phyloP scores from a whole-genome alignment of 1,140 invertebrate genomes.

The Drosophila ogumai region DNA sequence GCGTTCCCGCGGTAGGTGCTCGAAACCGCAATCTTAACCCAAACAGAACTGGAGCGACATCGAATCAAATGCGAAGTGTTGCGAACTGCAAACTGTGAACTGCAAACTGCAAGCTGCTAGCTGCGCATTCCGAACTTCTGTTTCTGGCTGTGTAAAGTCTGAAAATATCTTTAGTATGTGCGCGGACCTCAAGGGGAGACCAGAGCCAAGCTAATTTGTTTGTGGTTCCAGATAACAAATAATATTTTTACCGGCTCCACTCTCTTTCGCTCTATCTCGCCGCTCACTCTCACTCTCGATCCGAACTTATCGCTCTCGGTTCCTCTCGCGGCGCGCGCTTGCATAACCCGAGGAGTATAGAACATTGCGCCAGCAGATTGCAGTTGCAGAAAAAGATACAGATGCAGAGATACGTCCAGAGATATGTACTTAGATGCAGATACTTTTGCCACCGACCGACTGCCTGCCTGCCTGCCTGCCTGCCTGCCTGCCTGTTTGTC shows the following conservation, averaged over 20 bases:
- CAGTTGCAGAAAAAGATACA: conserved; percentile 24
- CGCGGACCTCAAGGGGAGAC: neutral
- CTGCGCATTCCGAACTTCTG: neutral
- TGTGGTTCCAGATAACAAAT: conserved; percentile 42
- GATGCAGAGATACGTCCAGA: conserved; percentile 27
- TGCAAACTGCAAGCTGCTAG: conserved; percentile 1
- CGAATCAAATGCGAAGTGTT: conserved; percentile 9
- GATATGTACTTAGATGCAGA: conserved; percentile 14
- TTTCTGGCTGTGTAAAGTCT: conserved; percentile 11
- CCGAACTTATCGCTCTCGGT: conserved; percentile 5
- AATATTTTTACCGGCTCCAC: conserved; percentile 32
- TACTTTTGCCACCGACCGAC: conserved; percentile 7
- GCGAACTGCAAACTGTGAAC: neutral
- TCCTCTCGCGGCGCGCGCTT: conserved; percentile 14
- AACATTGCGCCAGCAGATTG: conserved; percentile 8
- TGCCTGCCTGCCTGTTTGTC: neutral
- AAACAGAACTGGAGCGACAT: conserved; percentile 25
- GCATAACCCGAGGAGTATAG: conserved; percentile 33
- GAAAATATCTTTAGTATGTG: conserved; percentile 38
- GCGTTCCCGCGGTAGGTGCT: conserved; percentile 24
- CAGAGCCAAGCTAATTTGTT: conserved; percentile 6
- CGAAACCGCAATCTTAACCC: conserved; percentile 20
- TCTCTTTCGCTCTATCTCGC: neutral
- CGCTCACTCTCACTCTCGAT: conserved; percentile 36
- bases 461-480: neutral